A percentile compares a stretch with the other conserved stretches of the same genome.
Evolutionary conservation across 2,113 vertebrate species (phyloP).

Genomic region (Phainopepla nitens): DNA sequence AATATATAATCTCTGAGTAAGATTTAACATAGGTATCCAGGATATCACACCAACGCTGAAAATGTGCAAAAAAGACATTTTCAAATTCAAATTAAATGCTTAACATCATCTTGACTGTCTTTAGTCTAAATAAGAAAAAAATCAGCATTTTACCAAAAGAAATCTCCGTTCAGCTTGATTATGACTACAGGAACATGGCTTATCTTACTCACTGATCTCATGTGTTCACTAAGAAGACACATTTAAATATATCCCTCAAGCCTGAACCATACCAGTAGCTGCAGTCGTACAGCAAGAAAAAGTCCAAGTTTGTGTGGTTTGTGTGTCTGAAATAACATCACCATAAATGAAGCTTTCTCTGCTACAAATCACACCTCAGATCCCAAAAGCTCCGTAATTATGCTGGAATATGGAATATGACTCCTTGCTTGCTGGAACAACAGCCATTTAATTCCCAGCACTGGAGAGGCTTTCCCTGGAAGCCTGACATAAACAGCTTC

Average conservation of each 20-base stretch:
- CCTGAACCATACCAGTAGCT: neutral
- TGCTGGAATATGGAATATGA: neutral
- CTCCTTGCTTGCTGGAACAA: neutral
- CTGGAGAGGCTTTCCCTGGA: neutral
- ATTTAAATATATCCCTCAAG: neutral
- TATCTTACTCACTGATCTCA: neutral
- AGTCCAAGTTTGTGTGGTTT: neutral
- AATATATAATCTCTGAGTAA: constrained; percentile 3
- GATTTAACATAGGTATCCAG: constrained; percentile 34
- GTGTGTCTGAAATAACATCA: neutral
- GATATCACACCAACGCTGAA: constrained; percentile 40
- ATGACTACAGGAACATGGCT: neutral
- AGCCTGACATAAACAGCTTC: neutral
- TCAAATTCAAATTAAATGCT: constrained; percentile 16
- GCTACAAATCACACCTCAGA: neutral
- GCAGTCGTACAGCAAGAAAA: neutral
- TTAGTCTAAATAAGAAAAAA: neutral
- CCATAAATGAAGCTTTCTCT: neutral
- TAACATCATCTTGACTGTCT: neutral
- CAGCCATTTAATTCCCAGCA: neutral
- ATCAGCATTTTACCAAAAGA: neutral
- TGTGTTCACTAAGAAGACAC: neutral
- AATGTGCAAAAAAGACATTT: neutral
- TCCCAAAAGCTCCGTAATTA: neutral
- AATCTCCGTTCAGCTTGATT: neutral